These are phyloP conservation scores for Bubalus kerabau DNA, from an alignment of 2,113 vertebrate species.

Conservation along the genomic window DNA sequence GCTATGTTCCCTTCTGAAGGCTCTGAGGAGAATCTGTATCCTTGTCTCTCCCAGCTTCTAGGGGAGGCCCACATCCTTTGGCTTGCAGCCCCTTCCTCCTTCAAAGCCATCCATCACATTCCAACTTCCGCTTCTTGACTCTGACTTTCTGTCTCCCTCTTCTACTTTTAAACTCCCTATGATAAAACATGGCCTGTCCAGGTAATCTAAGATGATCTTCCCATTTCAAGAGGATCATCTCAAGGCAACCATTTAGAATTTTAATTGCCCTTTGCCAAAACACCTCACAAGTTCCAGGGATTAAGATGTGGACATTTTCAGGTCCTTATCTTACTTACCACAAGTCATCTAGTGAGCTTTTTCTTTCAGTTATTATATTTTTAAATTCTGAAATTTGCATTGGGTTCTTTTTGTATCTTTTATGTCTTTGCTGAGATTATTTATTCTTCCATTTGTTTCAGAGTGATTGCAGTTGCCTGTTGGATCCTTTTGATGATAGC, in stretches of 20 bases:
- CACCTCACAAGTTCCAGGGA: neutral
- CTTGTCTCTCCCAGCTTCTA: neutral
- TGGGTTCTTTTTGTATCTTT: neutral
- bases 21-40: neutral
- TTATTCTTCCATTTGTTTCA: constrained; percentile 20
- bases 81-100: neutral
- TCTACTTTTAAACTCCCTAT: neutral
- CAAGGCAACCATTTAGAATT: neutral
- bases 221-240: neutral
- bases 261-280: neutral
- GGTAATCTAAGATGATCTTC: neutral
- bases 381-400: neutral
- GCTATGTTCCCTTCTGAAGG: neutral
- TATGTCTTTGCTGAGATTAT: constrained; percentile 3
- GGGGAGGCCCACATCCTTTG: neutral
- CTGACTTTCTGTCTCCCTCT: neutral
- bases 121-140: neutral
- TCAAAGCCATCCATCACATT: neutral
- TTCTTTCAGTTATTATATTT: neutral
- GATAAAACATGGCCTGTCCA: neutral
- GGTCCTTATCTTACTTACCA: neutral
- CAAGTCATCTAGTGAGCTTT: neutral
- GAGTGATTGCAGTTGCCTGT: neutral
- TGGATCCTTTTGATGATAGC: constrained; percentile 3
- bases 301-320: neutral